Conservation (phyloP, 2,888 invertebrate genomes). For the Acanthosoma haemorrhoidale region DNA sequence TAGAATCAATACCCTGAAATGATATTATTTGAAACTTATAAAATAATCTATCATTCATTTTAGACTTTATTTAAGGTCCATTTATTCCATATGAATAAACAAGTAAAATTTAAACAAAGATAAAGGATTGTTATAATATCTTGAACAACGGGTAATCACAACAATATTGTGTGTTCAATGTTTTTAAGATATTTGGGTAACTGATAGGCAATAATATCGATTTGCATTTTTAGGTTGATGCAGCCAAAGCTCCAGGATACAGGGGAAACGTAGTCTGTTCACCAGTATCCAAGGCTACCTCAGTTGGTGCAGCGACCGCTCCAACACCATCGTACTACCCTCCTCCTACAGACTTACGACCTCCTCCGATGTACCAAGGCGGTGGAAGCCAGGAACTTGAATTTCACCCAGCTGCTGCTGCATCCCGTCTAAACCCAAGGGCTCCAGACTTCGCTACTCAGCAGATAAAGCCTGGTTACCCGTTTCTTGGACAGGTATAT, state of each 20-base stretch:
- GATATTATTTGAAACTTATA: too few relatives aligned
- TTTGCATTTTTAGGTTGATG: slow-evolving; percentile 66
- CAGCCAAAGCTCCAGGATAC: slow-evolving; percentile 86
- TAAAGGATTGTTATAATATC: too few relatives aligned
- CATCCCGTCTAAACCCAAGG: slow-evolving; percentile 69
- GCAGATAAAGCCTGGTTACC: slow-evolving; percentile 43
- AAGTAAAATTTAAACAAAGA: too few relatives aligned
- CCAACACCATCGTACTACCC: slow-evolving; percentile 41
- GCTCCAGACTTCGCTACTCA: slow-evolving; percentile 69
- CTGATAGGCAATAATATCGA: too few relatives aligned
- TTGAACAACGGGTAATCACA: too few relatives aligned
- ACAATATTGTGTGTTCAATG: too few relatives aligned
- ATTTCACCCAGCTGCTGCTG: slow-evolving; percentile 32
- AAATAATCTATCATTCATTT: too few relatives aligned
- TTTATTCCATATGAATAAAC: too few relatives aligned
- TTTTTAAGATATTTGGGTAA: too few relatives aligned
- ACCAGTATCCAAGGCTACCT: slow-evolving; percentile 54
- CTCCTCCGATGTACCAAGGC: neutral
- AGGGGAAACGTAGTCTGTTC: slow-evolving; percentile 73
- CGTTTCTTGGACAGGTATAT: slow-evolving; percentile 18
- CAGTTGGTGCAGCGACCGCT: slow-evolving; percentile 42
- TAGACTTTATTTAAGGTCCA: too few relatives aligned
- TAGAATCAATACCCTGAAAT: too few relatives aligned
- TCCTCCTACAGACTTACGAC: slow-evolving; percentile 18
- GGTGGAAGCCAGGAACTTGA: slow-evolving; percentile 31